Evolutionary conservation across 1,140 invertebrate species (phyloP), one percentile per base, ranked within the genome.

Genomic region (Pachypsylla venusta): DNA sequence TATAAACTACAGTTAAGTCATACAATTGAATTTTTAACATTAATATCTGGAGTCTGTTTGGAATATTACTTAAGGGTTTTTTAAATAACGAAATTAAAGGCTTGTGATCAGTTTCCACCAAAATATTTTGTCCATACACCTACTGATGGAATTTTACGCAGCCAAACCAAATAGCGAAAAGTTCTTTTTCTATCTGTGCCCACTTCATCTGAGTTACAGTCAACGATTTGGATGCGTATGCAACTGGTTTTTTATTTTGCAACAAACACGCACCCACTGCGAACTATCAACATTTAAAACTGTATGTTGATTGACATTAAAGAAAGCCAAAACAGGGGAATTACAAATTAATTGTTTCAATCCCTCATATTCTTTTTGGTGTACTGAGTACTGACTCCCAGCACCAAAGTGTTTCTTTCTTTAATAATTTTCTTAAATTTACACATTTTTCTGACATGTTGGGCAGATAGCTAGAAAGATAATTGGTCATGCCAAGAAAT

Each of bases 71-170:
- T 55, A 77, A 61, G 20, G 68, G 53, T 65, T 76, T 75, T 40
- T 67, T 68, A 62, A 74, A 71, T 13, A 76, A 67, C 1, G 61
- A 35, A 40, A 71, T 67, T 19, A 76, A 30, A 13, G 73, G 72
- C 59, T 73, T 73, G 58, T 77, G 73, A 60, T 76, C 74, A 0
- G 70, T 74, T 62, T 75, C 66, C 1, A 73, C 66, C 10, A 69
- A 58, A 5, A 62, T 53, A 25, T 58, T 62, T 58, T 64, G 64
- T 25, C 68, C 67, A 64, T 66, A 67, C 3, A 70, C 54, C 62
- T 67, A 71, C 55, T 70, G 65, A 40, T 68, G 65, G 61, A 69
- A 70, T 25, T 57, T 62, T 40, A 56, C 65, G 56, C 59, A 67
- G 58, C 28, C 67, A 65, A 67, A 71, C 26, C 66, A 62, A 16